Evolutionary conservation across 2,888 invertebrate species (phyloP).

Genomic region (Spilosoma lubricipeda): DNA sequence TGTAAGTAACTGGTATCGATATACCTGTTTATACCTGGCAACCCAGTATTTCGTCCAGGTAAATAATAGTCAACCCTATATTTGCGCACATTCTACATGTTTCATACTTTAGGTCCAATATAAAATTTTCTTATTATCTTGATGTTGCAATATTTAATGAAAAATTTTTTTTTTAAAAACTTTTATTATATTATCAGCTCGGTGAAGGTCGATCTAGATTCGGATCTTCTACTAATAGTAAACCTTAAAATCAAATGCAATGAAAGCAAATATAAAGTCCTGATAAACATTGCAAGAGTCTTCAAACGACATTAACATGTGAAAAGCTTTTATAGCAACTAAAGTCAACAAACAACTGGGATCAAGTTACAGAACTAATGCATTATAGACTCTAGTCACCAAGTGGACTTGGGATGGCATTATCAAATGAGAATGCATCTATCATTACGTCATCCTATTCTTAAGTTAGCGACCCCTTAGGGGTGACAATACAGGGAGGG

Average conservation of each 20-base stretch:
- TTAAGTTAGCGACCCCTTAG: slow-evolving; percentile 13
- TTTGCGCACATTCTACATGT: too few relatives aligned
- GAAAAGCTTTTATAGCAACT: slow-evolving; percentile 36
- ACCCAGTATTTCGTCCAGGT: too few relatives aligned
- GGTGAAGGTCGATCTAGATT: too few relatives aligned
- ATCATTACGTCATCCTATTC: slow-evolving; percentile 45
- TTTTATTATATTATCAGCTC: too few relatives aligned
- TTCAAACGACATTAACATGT: neutral
- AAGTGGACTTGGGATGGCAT: slow-evolving; percentile 23
- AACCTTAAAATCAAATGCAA: neutral
- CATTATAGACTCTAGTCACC: slow-evolving; percentile 38
- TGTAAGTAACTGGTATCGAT: too few relatives aligned
- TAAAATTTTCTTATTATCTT: too few relatives aligned
- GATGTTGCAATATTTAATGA: too few relatives aligned
- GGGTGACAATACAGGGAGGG: slow-evolving; percentile 10
- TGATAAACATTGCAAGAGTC: neutral
- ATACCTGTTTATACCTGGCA: too few relatives aligned
- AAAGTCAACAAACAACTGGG: slow-evolving; percentile 43
- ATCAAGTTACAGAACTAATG: slow-evolving; percentile 53
- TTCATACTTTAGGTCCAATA: too few relatives aligned
- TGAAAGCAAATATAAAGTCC: neutral
- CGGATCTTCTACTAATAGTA: too few relatives aligned
- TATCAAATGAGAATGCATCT: slow-evolving; percentile 45
- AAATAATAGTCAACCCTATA: too few relatives aligned
- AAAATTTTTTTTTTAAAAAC: too few relatives aligned